Evolutionary conservation across 2,888 invertebrate genomes (phyloP), one percentile per base, ranked within the genome.

Genomic region (Drosophila leonis): DNA sequence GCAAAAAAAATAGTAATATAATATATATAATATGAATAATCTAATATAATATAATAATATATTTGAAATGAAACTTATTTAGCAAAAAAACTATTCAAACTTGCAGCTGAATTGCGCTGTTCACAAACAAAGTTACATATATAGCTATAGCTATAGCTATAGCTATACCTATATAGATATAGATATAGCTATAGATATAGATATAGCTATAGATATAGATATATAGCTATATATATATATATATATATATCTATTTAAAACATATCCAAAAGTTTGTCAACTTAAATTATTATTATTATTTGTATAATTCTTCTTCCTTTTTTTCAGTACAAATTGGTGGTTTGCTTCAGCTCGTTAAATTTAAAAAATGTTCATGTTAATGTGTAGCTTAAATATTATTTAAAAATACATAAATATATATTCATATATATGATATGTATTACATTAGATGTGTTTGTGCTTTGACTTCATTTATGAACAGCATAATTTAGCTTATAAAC

Each of bases 401-500:
- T 62, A 31, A 56, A 57, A 55, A 49, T 54, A 62, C 56, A 56
- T 46, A 71, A 0, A 42, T 42, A 39, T 24, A 24, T 24, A 24
- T 24, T 3, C 24, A 24, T 24, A 24, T 24, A 24, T 24, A 24
- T 24, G 4, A 67, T 10, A 31, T 63, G 75, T 68, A 55, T 51
- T 62, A 75, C 66, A 77, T 35, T 24, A 48, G 18, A 42, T 59
- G 31, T 59, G 37, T 48, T 24, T 66, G 61, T 57, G 74, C 81
- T 68, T 86, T 72, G 88, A 82, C 82, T 82, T 90, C 84, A 81
- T 88, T 90, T 80, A 88, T 90, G 83, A 90, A 90, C 91, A 91
- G 90, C 90, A 88, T 79, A 77, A 60, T 62, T 65, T 65, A 67
- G 44, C 60, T 44, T 63, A 66, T 20, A 10, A 18, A 3, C 15